Conservation (phyloP, 1,140 invertebrate species). For the Coptotermes formosanus region DNA sequence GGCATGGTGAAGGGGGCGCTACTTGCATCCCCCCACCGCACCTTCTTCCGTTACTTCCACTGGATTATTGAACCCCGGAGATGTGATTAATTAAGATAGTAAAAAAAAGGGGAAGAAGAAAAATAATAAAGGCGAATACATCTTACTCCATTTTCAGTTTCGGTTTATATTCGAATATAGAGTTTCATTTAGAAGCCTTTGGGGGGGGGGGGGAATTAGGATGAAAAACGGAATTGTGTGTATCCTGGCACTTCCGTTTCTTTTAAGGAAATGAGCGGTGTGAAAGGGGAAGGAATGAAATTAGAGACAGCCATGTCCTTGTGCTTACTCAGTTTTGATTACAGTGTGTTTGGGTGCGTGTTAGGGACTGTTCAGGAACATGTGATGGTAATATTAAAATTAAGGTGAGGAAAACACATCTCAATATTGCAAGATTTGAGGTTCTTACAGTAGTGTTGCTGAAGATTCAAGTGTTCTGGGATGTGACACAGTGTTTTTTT, state of each 20-base stretch:
- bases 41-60: not conserved
- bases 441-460: too few species aligned
- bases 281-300: not conserved
- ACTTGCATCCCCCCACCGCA: not conserved
- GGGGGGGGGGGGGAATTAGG: not conserved
- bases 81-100: conserved; percentile 12
- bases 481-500: too few species aligned
- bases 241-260: not conserved
- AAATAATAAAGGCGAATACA: conserved; percentile 8
- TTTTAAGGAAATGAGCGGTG: not conserved
- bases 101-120: not conserved
- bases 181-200: conserved; percentile 2
- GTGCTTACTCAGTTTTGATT: too few species aligned
- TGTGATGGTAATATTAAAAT: too few species aligned
- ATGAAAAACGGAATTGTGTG: conserved; percentile 14
- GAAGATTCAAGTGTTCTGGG: too few species aligned
- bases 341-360: too few species aligned
- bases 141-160: conserved; percentile 12
- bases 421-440: too few species aligned
- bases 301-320: too few species aligned
- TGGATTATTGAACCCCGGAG: conserved; percentile 4
- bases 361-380: too few species aligned
- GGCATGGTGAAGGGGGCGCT: not conserved
- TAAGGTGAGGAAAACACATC: too few species aligned
- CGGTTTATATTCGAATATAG: conserved; percentile 6